These are phyloP conservation scores for Rhagoletis pomonella DNA, from an alignment of 1,140 invertebrate genomes.

Conservation along the genomic window DNA sequence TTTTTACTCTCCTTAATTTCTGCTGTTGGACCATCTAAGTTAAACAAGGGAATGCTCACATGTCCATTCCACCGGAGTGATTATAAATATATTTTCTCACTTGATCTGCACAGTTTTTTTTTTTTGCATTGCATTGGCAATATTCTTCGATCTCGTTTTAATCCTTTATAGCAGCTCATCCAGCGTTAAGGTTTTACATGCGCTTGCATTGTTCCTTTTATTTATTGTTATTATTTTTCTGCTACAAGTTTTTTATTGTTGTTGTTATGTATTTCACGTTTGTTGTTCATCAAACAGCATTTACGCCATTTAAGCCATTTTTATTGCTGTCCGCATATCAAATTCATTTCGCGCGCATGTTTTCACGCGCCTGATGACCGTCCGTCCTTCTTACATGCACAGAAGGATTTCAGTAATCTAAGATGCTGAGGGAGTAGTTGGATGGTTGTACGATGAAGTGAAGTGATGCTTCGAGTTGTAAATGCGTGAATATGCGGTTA, in stretches of 20 bases:
- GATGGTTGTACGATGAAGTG: neutral
- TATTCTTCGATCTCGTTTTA: neutral
- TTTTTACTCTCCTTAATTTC: neutral
- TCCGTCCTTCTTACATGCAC: neutral
- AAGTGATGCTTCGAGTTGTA: neutral
- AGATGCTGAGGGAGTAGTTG: neutral
- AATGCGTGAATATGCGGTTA: neutral
- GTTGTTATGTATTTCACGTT: neutral
- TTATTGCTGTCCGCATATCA: constrained; percentile 18
- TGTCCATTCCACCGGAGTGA: too few relatives aligned
- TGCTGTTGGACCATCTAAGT: neutral
- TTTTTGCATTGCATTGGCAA: neutral
- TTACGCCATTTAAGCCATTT: constrained; percentile 10
- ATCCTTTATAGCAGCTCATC: constrained; percentile 15
- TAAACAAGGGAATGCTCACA: neutral
- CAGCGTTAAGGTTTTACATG: constrained; percentile 39
- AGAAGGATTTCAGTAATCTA: neutral
- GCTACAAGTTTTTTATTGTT: neutral
- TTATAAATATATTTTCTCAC: neutral
- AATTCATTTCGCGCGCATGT: constrained; percentile 36
- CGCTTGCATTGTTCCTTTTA: constrained; percentile 20
- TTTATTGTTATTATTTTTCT: constrained; percentile 19
- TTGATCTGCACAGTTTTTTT: neutral
- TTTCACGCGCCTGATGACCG: constrained; percentile 17
- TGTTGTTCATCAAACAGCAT: constrained; percentile 4